Conservation (phyloP, 2,888 invertebrate species). For the Brachyopa scutellaris region DNA sequence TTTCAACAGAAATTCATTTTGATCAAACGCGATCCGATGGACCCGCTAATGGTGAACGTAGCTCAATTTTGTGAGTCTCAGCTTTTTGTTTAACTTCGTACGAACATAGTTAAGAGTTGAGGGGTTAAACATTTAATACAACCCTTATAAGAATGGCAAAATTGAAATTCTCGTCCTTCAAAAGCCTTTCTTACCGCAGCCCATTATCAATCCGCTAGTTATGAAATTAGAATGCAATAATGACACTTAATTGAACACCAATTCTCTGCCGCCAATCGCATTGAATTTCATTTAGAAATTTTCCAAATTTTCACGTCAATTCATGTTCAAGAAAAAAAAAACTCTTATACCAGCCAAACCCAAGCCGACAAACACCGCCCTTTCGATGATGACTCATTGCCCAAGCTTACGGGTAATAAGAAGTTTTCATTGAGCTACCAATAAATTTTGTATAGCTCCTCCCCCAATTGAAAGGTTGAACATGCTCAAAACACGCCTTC, state of each 20-base stretch:
- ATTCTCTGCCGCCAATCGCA: not conserved
- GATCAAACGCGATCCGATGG: too few relatives aligned
- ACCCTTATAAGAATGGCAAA: too few relatives aligned
- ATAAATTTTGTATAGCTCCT: slow-evolving; percentile 32
- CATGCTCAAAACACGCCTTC: slow-evolving; percentile 60
- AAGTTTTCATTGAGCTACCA: slow-evolving; percentile 34
- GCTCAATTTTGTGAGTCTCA: too few relatives aligned
- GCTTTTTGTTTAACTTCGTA: too few relatives aligned
- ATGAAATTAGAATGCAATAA: not conserved
- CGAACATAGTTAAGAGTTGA: too few relatives aligned
- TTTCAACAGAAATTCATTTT: too few relatives aligned
- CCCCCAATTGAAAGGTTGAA: slow-evolving; percentile 47
- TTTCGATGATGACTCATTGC: slow-evolving; percentile 60
- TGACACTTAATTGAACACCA: slow-evolving; percentile 35
- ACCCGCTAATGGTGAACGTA: too few relatives aligned
- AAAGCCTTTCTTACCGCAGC: too few relatives aligned
- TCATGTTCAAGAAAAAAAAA: not conserved
- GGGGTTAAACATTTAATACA: too few relatives aligned
- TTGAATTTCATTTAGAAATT: not conserved
- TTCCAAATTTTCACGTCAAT: slow-evolving; percentile 27
- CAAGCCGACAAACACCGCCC: slow-evolving; percentile 39
- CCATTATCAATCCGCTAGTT: slow-evolving; percentile 1
- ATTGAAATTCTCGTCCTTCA: too few relatives aligned
- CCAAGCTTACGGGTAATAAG: slow-evolving; percentile 25
- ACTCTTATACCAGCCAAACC: too few relatives aligned